Percentiles rank a stretch among this genome's conserved stretches.
Evolutionary conservation across 2,888 invertebrate species (phyloP).

Genomic region (Platypus cylindrus): DNA sequence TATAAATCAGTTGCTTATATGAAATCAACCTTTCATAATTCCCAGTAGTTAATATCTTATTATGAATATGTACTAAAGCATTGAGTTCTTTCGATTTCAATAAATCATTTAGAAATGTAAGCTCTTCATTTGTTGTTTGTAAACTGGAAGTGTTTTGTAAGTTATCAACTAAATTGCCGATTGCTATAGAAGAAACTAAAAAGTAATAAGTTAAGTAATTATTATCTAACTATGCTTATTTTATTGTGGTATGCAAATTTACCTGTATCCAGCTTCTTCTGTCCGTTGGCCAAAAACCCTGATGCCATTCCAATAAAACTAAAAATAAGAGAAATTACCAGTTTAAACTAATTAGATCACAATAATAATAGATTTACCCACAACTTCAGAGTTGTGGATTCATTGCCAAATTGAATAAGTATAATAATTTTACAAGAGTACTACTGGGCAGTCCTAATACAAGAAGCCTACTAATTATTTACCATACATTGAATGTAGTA

Average conservation of each 20-base stretch:
- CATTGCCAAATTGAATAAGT: too few relatives aligned
- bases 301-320: slow-evolving; percentile 40
- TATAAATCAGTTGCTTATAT: background rate
- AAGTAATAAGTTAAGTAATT: slow-evolving; percentile 4
- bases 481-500: too few relatives aligned
- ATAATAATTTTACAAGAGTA: background rate
- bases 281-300: slow-evolving; percentile 44
- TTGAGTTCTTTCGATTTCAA: slow-evolving; percentile 79
- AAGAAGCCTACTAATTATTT: too few relatives aligned
- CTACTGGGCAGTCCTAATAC: background rate
- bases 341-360: too few relatives aligned
- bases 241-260: slow-evolving; percentile 24
- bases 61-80: slow-evolving; percentile 82
- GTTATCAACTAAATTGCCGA: slow-evolving; percentile 68
- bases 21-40: slow-evolving; percentile 48
- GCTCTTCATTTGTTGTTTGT: slow-evolving; percentile 69
- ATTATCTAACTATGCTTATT: too few relatives aligned
- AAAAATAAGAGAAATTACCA: background rate
- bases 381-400: too few relatives aligned
- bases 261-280: slow-evolving; percentile 49
- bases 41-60: slow-evolving; percentile 72
- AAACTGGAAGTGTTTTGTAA: slow-evolving; percentile 68
- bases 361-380: too few relatives aligned
- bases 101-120: slow-evolving; percentile 71
- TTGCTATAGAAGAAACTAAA: slow-evolving; percentile 39